Conservation (phyloP, 2,113 vertebrate genomes). For the Oceanodroma tethys region DNA sequence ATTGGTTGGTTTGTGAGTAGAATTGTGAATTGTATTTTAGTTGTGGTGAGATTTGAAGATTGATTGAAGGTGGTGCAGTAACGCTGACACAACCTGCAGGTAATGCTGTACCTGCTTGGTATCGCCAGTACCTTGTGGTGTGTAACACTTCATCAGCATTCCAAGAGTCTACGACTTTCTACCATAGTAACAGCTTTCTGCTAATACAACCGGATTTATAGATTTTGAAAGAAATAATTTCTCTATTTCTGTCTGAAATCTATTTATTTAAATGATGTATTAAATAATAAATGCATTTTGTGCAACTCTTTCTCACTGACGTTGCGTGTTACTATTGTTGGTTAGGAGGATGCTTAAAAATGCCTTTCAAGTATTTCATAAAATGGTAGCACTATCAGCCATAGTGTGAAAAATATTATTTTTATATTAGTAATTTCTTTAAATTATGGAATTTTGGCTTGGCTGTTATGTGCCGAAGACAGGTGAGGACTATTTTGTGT, state of each 20-base stretch:
- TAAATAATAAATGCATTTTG: background rate
- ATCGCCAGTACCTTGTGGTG: accelerated
- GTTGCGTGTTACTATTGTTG: accelerated
- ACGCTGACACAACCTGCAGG: background rate
- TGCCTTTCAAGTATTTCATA: background rate
- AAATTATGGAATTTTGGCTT: background rate
- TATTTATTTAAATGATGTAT: background rate
- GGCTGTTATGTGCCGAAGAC: background rate
- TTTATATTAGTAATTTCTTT: background rate
- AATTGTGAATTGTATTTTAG: background rate
- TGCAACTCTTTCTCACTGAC: background rate
- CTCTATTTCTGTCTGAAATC: background rate
- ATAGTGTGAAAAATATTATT: background rate
- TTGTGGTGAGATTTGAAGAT: background rate
- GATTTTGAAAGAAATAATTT: background rate
- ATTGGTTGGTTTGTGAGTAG: background rate
- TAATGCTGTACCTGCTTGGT: background rate
- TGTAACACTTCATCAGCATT: background rate
- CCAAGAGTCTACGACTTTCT: background rate
- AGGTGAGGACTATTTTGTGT: background rate
- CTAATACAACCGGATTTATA: background rate
- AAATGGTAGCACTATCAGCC: background rate
- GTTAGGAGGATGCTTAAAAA: background rate
- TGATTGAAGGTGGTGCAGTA: accelerated
- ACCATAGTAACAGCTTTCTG: background rate